Conservation (phyloP, 2,888 invertebrate genomes). For the Tachina fera region DNA sequence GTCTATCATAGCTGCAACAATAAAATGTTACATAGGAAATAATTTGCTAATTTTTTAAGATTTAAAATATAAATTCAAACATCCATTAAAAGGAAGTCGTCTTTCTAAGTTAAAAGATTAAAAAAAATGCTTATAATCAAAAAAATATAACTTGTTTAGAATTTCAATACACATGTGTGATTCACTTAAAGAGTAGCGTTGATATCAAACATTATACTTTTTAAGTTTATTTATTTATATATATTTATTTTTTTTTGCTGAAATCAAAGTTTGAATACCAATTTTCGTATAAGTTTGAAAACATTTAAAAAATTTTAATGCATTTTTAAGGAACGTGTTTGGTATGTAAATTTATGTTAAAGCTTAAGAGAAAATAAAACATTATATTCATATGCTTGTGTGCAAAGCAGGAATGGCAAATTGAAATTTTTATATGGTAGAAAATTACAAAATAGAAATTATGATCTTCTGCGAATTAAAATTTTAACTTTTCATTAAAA, state of each 20-base stretch:
- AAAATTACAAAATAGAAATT: too few species aligned
- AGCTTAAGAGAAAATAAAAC: slow-evolving; percentile 10
- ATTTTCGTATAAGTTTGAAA: slow-evolving; percentile 24
- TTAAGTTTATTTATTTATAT: neutral
- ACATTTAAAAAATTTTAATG: slow-evolving; percentile 44
- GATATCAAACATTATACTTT: slow-evolving; percentile 8
- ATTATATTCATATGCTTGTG: neutral
- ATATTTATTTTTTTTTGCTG: slow-evolving; percentile 25
- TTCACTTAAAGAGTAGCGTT: slow-evolving; percentile 5
- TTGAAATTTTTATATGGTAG: neutral
- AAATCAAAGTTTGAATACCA: slow-evolving; percentile 61
- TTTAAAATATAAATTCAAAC: neutral
- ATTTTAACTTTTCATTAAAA: too few species aligned
- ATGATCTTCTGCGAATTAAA: too few species aligned
- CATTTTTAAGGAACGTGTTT: slow-evolving; percentile 60
- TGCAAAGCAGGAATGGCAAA: slow-evolving; percentile 1
- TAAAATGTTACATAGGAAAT: neutral
- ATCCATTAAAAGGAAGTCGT: slow-evolving; percentile 8
- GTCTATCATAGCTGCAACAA: neutral
- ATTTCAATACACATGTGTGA: neutral
- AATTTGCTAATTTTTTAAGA: slow-evolving; percentile 9
- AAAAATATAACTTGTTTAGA: neutral
- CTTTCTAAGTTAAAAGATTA: neutral
- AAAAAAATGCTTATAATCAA: neutral
- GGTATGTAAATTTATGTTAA: slow-evolving; percentile 47